These are phyloP conservation scores for Erebia palarica DNA, from an alignment of 2,888 invertebrate species.

Conservation along the genomic window DNA sequence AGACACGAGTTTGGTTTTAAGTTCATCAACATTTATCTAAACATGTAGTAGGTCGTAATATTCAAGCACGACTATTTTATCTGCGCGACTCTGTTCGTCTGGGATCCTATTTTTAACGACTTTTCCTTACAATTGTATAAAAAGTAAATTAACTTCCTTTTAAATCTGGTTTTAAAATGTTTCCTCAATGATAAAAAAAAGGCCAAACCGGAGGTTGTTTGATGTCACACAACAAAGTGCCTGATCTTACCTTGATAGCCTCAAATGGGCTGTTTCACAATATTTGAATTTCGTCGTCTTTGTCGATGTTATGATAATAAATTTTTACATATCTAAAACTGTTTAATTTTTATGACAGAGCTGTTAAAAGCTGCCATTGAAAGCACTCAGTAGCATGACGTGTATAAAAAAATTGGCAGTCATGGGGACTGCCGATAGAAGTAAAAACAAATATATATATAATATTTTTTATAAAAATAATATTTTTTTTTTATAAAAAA, in stretches of 20 bases:
- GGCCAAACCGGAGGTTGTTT: neutral
- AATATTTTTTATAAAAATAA: too few species aligned
- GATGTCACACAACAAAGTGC: neutral
- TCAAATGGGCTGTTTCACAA: neutral
- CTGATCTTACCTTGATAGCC: neutral
- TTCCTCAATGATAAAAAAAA: neutral
- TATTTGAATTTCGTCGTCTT: neutral
- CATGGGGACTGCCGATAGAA: too few species aligned
- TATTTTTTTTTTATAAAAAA: too few species aligned
- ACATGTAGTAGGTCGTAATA: neutral
- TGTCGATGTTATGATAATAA: neutral
- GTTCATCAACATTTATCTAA: slow-evolving; percentile 7
- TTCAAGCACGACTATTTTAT: neutral
- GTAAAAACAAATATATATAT: too few species aligned
- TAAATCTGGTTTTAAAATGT: too few species aligned
- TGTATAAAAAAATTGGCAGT: too few species aligned
- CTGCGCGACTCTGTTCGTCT: neutral
- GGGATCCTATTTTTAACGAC: neutral
- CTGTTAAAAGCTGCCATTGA: too few species aligned
- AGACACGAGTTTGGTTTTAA: neutral
- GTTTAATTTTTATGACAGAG: too few species aligned
- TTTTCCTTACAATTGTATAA: neutral
- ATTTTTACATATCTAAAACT: too few species aligned
- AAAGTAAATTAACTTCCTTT: neutral
- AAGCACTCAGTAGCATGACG: too few species aligned